These are phyloP conservation scores for Oncorhynchus keta DNA, from an alignment of 2,113 vertebrate species.

Conservation along the genomic window DNA sequence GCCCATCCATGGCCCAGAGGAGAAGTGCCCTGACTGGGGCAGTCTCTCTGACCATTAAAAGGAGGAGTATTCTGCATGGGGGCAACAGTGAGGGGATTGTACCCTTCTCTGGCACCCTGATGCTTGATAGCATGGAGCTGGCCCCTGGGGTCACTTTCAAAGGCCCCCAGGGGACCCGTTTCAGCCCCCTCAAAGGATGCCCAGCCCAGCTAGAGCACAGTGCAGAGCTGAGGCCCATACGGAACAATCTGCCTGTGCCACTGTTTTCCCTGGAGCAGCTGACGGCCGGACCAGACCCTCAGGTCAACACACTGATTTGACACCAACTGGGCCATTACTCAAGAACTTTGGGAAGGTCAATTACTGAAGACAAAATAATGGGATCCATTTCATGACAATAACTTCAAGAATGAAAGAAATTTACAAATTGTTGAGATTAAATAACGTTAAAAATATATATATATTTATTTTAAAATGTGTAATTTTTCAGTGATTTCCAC, in stretches of 20 bases:
- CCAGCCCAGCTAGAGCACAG: background rate
- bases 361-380: background rate
- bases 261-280: conserved; percentile 38
- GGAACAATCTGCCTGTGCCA: conserved; percentile 16
- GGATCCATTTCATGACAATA: too few relatives aligned
- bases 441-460: too few relatives aligned
- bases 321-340: background rate
- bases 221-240: conserved; percentile 34
- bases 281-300: conserved; percentile 20
- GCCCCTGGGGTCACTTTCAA: conserved; percentile 67
- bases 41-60: background rate
- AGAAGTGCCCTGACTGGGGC: background rate
- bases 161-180: background rate
- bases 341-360: conserved; percentile 1
- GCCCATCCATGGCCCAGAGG: background rate
- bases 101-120: conserved; percentile 29
- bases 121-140: conserved; percentile 54
- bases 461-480: too few relatives aligned
- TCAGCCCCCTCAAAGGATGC: background rate
- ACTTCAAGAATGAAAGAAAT: too few relatives aligned
- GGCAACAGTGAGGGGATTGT: background rate
- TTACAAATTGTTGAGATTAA: too few relatives aligned
- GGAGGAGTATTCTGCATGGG: background rate
- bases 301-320: conserved; percentile 29
- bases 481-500: too few relatives aligned